Conservation (phyloP, 2,797 vertebrate species). For the Artibeus lituratus region DNA sequence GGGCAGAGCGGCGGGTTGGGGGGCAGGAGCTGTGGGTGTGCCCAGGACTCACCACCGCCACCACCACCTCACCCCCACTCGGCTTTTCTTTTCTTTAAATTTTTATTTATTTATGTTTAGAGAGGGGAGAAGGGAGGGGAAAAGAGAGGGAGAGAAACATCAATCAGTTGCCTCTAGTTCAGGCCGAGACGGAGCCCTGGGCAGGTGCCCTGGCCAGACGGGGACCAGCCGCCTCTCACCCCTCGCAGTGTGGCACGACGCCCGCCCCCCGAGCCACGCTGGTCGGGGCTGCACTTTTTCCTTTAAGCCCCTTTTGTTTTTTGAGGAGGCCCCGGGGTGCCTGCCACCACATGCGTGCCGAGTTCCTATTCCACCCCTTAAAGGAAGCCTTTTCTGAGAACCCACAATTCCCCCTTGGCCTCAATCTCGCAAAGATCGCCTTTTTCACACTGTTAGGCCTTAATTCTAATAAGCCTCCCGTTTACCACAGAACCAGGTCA, state of each 20-base stretch:
- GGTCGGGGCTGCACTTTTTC: too few species aligned
- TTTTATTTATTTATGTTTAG: neutral
- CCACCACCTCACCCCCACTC: neutral
- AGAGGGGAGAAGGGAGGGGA: neutral
- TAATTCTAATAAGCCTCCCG: conserved; percentile 81
- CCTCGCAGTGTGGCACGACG: too few species aligned
- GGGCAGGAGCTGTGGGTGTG: too few species aligned
- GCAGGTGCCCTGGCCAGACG: too few species aligned
- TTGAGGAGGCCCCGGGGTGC: neutral
- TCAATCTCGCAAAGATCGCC: conserved; percentile 81
- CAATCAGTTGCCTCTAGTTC: too few species aligned
- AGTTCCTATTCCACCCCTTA: conserved; percentile 77
- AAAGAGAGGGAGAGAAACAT: neutral
- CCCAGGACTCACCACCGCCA: too few species aligned
- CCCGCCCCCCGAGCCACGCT: too few species aligned
- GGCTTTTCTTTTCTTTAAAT: neutral
- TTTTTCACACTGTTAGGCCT: conserved; percentile 81
- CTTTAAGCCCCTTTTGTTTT: neutral
- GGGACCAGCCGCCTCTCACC: neutral
- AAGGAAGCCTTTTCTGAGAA: conserved; percentile 82
- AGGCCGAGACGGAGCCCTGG: too few species aligned
- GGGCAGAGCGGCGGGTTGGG: neutral
- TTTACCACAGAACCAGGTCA: conserved; percentile 81
- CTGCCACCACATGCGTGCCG: conserved; percentile 44
- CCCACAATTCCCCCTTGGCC: conserved; percentile 82